Base-by-base conservation (phyloP, 2,113 vertebrate genomes). In the Urocitellus parryii region DNA sequence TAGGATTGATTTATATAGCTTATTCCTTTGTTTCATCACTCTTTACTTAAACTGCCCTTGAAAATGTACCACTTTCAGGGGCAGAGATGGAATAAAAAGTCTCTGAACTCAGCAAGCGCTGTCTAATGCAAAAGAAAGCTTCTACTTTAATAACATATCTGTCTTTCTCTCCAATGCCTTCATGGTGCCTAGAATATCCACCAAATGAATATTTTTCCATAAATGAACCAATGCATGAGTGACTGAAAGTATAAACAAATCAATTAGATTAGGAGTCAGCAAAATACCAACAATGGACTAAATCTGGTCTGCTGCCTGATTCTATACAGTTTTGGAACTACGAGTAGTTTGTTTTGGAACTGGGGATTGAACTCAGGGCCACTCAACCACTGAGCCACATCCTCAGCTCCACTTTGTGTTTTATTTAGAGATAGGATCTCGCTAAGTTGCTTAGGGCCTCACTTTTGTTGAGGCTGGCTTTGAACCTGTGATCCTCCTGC, bases 11-110 rank as follows among this genome's bases (percentile, higher is more conserved):
- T 68, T 89, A 63, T 20, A 74, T 8, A 63, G 61, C 12, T 91
- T 94, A 85, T 78, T 90, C 42, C 67, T 97, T 92, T 88, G 34
- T 42, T 53, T 42, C 81, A 58, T 72, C 34, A 96, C 78, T 95
- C 65, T 87, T 67, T 61, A 90, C n/a, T 58, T 81, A 92, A 90
- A 85, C 86, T 25, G 32, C 42, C 58, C 14, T 8, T 92, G 39
- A 79, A 96, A 92, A 81, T 76, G 20, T 25, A 53, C 11, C 56
- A 25, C 68, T 89, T 11, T 73, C 29, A 8, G 7, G 29, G 56
- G 17, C 6, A 34, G 58, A 81, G 29, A 72, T 58, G 39, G 29
- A 77, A 51, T 3, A 86, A 13, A 76, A 78, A 96, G 70, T 86
- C 91, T 83, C 70, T 87, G 32, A 91, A 94, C 45, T 90, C 53